Evolutionary conservation across 2,113 vertebrate genomes (phyloP).

Genomic region (Hippopotamus amphibius): DNA sequence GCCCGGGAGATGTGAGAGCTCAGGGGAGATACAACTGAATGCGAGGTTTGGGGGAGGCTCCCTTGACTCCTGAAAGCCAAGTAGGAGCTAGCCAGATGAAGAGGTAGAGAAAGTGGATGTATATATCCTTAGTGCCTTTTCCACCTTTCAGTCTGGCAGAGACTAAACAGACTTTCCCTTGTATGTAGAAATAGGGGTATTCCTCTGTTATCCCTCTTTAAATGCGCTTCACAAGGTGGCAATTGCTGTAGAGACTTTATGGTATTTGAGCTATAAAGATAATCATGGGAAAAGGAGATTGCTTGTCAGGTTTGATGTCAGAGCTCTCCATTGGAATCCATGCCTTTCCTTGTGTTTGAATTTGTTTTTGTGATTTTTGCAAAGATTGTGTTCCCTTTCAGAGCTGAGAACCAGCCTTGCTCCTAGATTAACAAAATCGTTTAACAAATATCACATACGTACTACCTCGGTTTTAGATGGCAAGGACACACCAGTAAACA

Average conservation of each 20-base stretch:
- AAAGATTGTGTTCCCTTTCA: conserved; percentile 23
- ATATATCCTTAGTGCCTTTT: neutral
- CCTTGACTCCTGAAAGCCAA: neutral
- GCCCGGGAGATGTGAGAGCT: neutral
- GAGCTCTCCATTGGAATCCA: neutral
- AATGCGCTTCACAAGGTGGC: neutral
- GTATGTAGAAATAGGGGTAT: neutral
- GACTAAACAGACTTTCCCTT: neutral
- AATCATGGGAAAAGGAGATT: neutral
- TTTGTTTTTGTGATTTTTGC: conserved; percentile 36
- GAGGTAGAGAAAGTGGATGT: neutral
- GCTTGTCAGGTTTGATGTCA: neutral
- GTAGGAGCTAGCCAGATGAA: neutral
- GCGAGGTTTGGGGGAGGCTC: neutral
- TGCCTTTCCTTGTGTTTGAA: neutral
- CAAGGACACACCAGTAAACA: neutral
- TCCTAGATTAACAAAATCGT: neutral
- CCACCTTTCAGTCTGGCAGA: neutral
- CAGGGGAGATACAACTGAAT: neutral
- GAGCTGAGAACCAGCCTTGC: neutral
- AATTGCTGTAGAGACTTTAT: neutral
- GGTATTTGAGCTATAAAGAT: conserved; percentile 17
- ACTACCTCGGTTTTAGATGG: neutral
- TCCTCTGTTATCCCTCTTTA: neutral
- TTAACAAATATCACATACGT: neutral